A percentile compares a stretch with the other conserved stretches of the same genome.
Conservation (phyloP, 2,113 vertebrate species). For the Callaeas wilsoni region DNA sequence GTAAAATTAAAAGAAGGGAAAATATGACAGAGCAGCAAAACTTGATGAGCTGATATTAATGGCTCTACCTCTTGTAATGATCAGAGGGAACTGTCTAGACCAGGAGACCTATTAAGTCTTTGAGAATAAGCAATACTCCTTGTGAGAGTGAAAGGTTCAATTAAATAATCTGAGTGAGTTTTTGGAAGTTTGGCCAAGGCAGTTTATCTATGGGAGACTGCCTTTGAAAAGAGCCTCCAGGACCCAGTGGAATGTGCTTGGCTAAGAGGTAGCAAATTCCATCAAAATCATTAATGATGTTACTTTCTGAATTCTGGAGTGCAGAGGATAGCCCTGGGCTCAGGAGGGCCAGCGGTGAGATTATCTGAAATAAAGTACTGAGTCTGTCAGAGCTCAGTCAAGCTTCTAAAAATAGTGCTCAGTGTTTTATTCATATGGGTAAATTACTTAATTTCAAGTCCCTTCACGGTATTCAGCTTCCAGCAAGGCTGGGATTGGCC, state of each 20-base stretch:
- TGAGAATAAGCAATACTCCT: neutral
- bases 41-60: constrained; percentile 10
- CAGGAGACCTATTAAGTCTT: constrained; percentile 13
- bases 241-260: neutral
- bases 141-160: neutral
- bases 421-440: neutral
- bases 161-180: constrained; percentile 19
- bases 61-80: neutral
- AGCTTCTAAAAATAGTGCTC: neutral
- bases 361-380: neutral
- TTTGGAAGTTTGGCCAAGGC: constrained; percentile 22
- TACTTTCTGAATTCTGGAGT: neutral
- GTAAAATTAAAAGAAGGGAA: neutral
- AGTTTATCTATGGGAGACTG: neutral
- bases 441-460: constrained; percentile 6
- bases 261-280: constrained; percentile 7
- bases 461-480: neutral
- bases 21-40: neutral
- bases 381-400: neutral
- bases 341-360: neutral
- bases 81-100: neutral
- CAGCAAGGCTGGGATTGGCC: neutral
- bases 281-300: constrained; percentile 10
- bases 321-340: neutral
- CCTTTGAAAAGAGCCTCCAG: neutral